Evolutionary conservation across 1,140 invertebrate species (phyloP).

Genomic region (Zaprionus vittiger): DNA sequence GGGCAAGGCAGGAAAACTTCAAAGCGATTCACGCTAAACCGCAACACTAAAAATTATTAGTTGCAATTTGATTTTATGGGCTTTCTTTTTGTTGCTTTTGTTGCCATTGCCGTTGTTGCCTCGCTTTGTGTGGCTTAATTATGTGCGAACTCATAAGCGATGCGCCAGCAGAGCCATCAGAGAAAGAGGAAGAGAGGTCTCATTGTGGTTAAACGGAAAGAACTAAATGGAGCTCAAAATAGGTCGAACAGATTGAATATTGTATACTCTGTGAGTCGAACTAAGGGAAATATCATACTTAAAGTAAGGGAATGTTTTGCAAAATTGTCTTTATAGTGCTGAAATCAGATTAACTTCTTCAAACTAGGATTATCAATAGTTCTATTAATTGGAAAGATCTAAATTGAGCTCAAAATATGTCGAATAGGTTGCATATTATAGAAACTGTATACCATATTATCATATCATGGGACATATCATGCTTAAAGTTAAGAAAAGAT

Average conservation of each 20-base stretch:
- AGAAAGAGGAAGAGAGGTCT: not conserved
- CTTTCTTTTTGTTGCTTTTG: constrained; percentile 25
- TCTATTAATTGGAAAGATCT: not conserved
- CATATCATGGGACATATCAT: too few species aligned
- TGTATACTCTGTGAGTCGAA: not conserved
- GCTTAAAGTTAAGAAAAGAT: too few species aligned
- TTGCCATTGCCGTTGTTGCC: not conserved
- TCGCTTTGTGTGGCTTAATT: constrained; percentile 69
- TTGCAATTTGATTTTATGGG: constrained; percentile 69
- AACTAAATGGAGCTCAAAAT: not conserved
- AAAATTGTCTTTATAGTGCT: too few species aligned
- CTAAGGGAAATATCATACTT: not conserved
- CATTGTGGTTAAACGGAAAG: not conserved
- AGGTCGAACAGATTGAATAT: constrained; percentile 3
- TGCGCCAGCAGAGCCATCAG: not conserved
- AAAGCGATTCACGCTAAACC: constrained; percentile 26
- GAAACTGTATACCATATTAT: too few species aligned
- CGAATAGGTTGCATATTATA: not conserved
- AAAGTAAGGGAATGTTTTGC: not conserved
- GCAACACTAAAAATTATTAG: constrained; percentile 52
- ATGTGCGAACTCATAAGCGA: constrained; percentile 65
- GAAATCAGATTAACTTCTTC: too few species aligned
- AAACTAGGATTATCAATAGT: too few species aligned
- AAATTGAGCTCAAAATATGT: not conserved
- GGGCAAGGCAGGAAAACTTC: constrained; percentile 27